Conservation (phyloP, 2,888 invertebrate species). For the Oxystoma pomonae region DNA sequence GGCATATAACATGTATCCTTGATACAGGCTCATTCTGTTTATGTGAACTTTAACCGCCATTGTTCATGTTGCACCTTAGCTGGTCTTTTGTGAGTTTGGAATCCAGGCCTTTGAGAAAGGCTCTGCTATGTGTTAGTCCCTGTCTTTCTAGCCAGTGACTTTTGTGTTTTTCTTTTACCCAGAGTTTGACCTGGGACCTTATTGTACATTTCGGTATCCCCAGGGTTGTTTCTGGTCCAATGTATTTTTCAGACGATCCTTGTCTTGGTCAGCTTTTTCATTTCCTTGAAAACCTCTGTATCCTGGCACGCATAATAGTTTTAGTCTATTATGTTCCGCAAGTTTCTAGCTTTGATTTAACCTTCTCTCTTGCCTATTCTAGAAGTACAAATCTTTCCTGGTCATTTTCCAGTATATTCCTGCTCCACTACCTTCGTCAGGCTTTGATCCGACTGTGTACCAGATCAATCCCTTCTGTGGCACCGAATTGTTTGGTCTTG, state of each 20-base stretch:
- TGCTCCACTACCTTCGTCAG: not conserved
- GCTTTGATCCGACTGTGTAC: not conserved
- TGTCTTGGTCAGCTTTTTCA: too few relatives aligned
- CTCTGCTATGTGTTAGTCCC: too few relatives aligned
- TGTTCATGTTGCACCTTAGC: not conserved
- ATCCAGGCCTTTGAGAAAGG: not conserved
- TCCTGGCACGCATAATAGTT: too few relatives aligned
- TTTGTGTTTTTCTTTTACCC: not conserved
- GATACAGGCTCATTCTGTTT: too few relatives aligned
- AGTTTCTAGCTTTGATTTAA: not conserved
- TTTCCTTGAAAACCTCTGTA: too few relatives aligned
- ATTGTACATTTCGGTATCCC: not conserved
- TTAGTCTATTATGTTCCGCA: not conserved
- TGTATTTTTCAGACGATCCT: not conserved
- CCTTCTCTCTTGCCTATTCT: not conserved
- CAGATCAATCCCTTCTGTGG: not conserved
- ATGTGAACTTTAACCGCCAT: too few relatives aligned
- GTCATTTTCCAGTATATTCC: not conserved
- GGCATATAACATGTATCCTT: too few relatives aligned
- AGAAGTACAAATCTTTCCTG: not conserved
- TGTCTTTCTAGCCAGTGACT: not conserved
- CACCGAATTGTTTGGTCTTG: not conserved
- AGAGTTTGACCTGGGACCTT: not conserved
- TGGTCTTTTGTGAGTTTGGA: not conserved
- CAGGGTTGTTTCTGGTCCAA: not conserved